Percentiles rank a stretch among this genome's conserved stretches.
phyloP scores from a whole-genome alignment of 2,113 vertebrate genomes.

The Pan troglodytes region DNA sequence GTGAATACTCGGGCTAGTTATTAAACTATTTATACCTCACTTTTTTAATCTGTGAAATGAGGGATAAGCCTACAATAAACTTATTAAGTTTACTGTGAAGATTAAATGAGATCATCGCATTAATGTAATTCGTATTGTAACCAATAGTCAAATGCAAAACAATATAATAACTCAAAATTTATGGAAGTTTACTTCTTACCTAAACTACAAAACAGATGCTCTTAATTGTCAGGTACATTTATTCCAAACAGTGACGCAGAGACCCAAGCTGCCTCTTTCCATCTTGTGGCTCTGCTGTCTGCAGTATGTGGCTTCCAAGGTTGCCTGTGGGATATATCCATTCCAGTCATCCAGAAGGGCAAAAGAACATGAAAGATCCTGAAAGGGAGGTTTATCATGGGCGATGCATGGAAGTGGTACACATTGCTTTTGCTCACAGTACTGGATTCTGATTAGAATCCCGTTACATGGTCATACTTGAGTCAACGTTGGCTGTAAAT shows the following conservation, averaged over 20 bases:
- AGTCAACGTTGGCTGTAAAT: not conserved
- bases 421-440: not conserved
- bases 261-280: not conserved
- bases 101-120: not conserved
- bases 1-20: not conserved
- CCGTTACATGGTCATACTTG: not conserved
- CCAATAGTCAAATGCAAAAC: not conserved
- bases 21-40: not conserved
- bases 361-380: not conserved
- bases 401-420: not conserved
- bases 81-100: not conserved
- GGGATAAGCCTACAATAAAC: not conserved
- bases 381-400: not conserved
- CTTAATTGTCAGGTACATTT: not conserved
- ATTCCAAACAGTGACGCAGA: not conserved
- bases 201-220: not conserved
- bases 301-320: not conserved
- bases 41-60: not conserved
- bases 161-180: not conserved
- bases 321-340: not conserved
- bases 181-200: not conserved
- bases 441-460: not conserved
- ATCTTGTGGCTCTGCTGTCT: not conserved
- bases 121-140: not conserved
- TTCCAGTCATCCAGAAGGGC: not conserved